phyloP scores from a whole-genome alignment of 2,113 vertebrate species.

The Ginglymostoma cirratum region DNA sequence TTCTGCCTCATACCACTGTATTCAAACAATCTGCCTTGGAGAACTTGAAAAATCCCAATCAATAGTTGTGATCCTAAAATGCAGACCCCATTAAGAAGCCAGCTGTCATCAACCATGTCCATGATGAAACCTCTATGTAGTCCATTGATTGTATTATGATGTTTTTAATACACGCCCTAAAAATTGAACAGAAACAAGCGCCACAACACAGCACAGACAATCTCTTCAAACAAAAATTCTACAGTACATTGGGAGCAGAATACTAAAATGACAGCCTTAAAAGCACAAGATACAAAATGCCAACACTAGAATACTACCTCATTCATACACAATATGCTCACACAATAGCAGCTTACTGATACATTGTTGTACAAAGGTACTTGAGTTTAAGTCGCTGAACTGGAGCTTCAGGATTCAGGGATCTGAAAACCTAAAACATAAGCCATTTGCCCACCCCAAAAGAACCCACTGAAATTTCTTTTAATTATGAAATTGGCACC shows the following conservation, averaged over 20 bases:
- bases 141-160: neutral
- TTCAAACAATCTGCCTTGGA: neutral
- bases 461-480: too few species aligned
- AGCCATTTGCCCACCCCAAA: too few species aligned
- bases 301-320: neutral
- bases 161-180: too few species aligned
- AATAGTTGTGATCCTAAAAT: neutral
- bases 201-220: too few species aligned
- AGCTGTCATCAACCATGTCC: neutral
- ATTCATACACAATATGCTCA: neutral
- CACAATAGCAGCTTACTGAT: neutral
- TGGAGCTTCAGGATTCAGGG: neutral
- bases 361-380: neutral
- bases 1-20: neutral
- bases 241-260: too few species aligned
- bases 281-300: neutral
- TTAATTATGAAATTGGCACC: too few species aligned
- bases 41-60: neutral
- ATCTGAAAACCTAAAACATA: conserved; percentile 19
- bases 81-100: neutral
- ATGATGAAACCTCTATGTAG: neutral
- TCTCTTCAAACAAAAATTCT: too few species aligned
- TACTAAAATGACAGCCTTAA: too few species aligned
- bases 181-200: too few species aligned
- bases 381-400: neutral